Evolutionary conservation across 2,113 vertebrate genomes (phyloP).

Genomic region (western clawed frog (Xenopus tropicalis)): UCB_Xtro_10.0 CM004448.2:64462501-64463000

Average conservation of each 20-base stretch:
- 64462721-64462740: slow-evolving; percentile 90
- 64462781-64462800: slow-evolving; percentile 95
- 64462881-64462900: slow-evolving; percentile 98
- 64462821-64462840: slow-evolving; percentile 71
- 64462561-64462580: no score
- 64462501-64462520: no score
- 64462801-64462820: slow-evolving; percentile 87
- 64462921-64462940: slow-evolving; percentile 88
- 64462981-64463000: no score
- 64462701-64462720: slow-evolving; percentile 99
- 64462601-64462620: no score
- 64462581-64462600: no score
- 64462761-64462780: slow-evolving; percentile 96
- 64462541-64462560: no score
- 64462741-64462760: slow-evolving; percentile 94
- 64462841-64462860: slow-evolving; percentile 71
- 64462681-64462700: slow-evolving; percentile 87
- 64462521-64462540: no score
- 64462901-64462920: slow-evolving; percentile 87
- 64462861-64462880: slow-evolving; percentile 97
- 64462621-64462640: slow-evolving; percentile 9
- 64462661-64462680: slow-evolving; percentile 71
- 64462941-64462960: slow-evolving; percentile 71
- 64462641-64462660: slow-evolving; percentile 74
- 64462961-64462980: slow-evolving; percentile 57